phyloP scores from a whole-genome alignment of 1,140 invertebrate species.

The Drosophila aff. region DNA sequence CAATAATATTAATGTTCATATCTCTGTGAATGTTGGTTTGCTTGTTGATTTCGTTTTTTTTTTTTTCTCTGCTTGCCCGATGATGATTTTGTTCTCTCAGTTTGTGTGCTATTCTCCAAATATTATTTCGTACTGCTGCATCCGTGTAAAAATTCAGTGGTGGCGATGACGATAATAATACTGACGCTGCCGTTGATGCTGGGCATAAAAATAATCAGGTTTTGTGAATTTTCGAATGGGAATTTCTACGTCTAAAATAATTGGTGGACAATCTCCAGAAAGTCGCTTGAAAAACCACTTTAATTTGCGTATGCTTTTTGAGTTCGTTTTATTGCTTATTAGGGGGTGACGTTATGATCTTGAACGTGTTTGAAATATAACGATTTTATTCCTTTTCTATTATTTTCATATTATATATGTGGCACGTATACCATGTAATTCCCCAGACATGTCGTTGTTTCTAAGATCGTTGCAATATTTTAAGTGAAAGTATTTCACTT shows the following conservation, averaged over 20 bases:
- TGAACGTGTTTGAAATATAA: not conserved
- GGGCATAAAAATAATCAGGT: conserved; percentile 45
- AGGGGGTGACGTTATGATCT: not conserved
- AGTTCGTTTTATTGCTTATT: not conserved
- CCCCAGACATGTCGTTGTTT: not conserved
- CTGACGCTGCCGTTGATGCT: conserved; percentile 1
- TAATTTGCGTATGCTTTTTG: conserved; percentile 2
- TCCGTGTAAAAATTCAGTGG: conserved; percentile 30
- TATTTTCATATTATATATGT: not conserved
- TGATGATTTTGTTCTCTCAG: conserved; percentile 24
- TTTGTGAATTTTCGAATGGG: conserved; percentile 38
- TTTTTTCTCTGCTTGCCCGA: conserved; percentile 15
- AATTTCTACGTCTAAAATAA: conserved; percentile 16
- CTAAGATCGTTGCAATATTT: not conserved
- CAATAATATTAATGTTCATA: conserved; percentile 58
- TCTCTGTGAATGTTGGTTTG: conserved; percentile 32
- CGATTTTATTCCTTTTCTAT: not conserved
- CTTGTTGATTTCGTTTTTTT: not conserved
- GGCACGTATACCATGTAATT: not conserved
- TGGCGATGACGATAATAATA: conserved; percentile 22
- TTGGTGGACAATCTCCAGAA: conserved; percentile 6
- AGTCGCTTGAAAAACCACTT: conserved; percentile 16
- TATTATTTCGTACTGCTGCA: conserved; percentile 32
- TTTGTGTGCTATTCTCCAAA: conserved; percentile 33
- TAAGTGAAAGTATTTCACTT: not conserved